Evolutionary conservation across 2,797 vertebrate species (phyloP).

Genomic region (Micrastur ruficollis): DNA sequence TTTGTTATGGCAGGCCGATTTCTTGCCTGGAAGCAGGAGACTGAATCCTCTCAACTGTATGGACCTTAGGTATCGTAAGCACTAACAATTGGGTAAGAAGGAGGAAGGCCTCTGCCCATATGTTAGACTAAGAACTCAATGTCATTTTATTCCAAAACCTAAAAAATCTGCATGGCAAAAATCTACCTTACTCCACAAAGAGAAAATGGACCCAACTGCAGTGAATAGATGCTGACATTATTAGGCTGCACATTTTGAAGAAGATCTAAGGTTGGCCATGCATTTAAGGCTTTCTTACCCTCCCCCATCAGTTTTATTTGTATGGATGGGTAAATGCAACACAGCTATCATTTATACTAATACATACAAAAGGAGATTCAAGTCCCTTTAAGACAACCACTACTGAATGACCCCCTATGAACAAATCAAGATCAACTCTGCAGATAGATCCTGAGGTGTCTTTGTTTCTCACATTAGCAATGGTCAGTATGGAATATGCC

Average conservation of each 20-base stretch:
- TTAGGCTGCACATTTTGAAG: not conserved
- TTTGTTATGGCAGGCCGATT: not conserved
- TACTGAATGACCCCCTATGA: not conserved
- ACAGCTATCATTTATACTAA: not conserved
- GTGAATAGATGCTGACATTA: not conserved
- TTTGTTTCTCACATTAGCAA: not conserved
- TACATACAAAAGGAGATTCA: not conserved
- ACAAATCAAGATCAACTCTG: not conserved
- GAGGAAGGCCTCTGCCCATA: not conserved
- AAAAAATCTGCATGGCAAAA: not conserved
- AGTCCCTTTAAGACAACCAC: not conserved
- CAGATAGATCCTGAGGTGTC: not conserved
- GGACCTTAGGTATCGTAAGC: accelerated
- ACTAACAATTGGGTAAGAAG: not conserved
- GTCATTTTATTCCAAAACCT: not conserved
- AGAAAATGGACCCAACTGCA: not conserved
- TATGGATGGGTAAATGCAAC: not conserved
- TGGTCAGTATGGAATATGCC: not conserved
- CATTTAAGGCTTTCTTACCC: not conserved
- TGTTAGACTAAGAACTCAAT: not conserved
- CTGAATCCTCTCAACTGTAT: not conserved
- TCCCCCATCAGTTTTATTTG: not conserved
- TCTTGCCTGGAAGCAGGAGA: not conserved
- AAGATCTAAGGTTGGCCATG: not conserved
- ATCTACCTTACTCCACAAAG: not conserved